Evolutionary conservation across 1,140 invertebrate genomes (phyloP), one percentile per base, ranked within the genome.

Genomic region (Pectinophora gossypiella): DNA sequence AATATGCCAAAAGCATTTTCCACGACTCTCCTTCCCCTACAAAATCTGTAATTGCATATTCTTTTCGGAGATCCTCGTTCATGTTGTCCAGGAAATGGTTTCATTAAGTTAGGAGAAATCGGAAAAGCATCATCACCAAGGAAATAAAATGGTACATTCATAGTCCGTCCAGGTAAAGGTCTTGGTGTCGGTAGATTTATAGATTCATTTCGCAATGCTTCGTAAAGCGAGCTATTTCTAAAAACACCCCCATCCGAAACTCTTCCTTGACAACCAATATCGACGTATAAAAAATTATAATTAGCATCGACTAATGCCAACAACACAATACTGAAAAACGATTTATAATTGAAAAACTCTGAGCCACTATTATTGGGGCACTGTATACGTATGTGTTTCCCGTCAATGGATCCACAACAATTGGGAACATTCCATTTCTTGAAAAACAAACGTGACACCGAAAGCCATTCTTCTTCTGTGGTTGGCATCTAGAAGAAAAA

Each of bases 301-400:
- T n/a, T n/a, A n/a, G n/a, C n/a, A n/a, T n/a, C n/a, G n/a, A n/a
- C n/a, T n/a, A n/a, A n/a, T n/a, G n/a, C n/a, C n/a, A 38, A n/a
- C 13, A 38, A 15, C 7, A 81, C 68, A 6, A 77, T 67, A 35
- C 64, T 73, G 50, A 69, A 84, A 45, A 49, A 63, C 4, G 46
- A 27, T 63, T 88, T 89, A 46, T 88, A 85, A 63, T 89, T 89
- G n/a, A n/a, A n/a, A n/a, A n/a, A n/a, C n/a, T n/a, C n/a, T n/a
- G n/a, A n/a, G n/a, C n/a, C n/a, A n/a, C 48, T 66, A 83, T 60
- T 66, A 87, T 19, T 0, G 68, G 69, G 42, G 72, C 75, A 55
- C 46, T 54, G 48, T 32, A 82, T 59, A 4, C 45, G 19, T 3
- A 87, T 49, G 66, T 80, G 74, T 48, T 85, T 86, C 5, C 74